Evolutionary conservation across 1,140 invertebrate species (phyloP).

Genomic region (Trinorchestia longiramus): DNA sequence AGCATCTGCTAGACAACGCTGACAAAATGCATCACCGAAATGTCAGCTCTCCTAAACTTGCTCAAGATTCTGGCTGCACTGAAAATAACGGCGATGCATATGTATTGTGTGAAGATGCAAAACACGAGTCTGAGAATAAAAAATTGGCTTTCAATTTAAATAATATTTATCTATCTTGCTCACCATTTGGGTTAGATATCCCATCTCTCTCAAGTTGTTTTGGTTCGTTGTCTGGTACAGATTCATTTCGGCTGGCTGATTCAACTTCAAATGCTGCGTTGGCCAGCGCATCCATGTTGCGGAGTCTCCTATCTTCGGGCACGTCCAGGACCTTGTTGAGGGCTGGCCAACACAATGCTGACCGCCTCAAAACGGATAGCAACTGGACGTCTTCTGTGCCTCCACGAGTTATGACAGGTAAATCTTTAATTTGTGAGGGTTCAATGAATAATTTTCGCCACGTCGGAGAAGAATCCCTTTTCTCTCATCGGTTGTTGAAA

Average conservation of each 20-base stretch:
- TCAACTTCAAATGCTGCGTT: neutral
- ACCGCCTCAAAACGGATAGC: neutral
- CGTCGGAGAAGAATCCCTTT: neutral
- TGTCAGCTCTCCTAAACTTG: neutral
- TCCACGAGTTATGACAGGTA: neutral
- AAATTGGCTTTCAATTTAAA: neutral
- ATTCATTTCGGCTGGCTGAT: neutral
- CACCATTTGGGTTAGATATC: neutral
- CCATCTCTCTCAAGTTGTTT: neutral
- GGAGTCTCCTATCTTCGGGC: neutral
- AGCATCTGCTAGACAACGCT: neutral
- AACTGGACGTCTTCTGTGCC: conserved; percentile 18
- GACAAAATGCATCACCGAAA: neutral
- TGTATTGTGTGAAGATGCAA: neutral
- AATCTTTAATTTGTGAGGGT: neutral
- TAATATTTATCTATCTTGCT: neutral
- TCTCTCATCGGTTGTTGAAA: neutral
- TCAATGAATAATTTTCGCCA: neutral
- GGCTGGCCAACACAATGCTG: neutral
- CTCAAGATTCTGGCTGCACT: neutral
- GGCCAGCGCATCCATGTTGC: neutral
- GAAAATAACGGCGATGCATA: neutral
- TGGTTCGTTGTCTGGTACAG: neutral
- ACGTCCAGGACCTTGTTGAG: neutral
- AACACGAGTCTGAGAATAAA: neutral